Evolutionary conservation across 2,888 invertebrate genomes (phyloP), one percentile per base, ranked within the genome.

Genomic region (Dione juno): DNA sequence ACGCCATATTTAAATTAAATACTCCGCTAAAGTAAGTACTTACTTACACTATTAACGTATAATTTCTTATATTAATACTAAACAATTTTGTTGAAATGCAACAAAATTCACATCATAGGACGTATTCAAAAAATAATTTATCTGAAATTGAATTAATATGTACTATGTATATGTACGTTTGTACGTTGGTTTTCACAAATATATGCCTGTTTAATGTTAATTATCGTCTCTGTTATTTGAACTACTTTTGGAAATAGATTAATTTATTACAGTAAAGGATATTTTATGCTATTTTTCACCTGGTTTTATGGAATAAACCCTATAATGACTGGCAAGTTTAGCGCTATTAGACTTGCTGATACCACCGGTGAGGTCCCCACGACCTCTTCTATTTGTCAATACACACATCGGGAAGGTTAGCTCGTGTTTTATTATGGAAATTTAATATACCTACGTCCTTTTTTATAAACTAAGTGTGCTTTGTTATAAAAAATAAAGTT

Each of bases 321-420:
- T 73, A 75, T 48, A 66, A 67, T 77, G 90, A 90, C 89, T 80
- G 71, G 86, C 83, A 78, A 78, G 79, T 84, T 84, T 73, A 67
- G 74, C 73, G 81, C 74, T 81, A 88, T 88, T 90, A 82, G 87
- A 88, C 87, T 89, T 89, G 88, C 83, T 88, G 88, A 90, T 88
- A 84, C 75, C 84, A 88, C 86, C 84, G 88, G 90, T 88, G 90
- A 89, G 80, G 82, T 79, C 80, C 77, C 73, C 74, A 21, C 76
- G 79, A 82, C 81, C 84, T 84, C 81, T 83, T 87, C 84, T 88
- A 84, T 86, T 89, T 89, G 88, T 86, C 84, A 85, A 86, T 85
- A 86, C 81, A 82, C 80, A 76, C 77, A 76, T 79, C 78, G 67
- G 70, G 67, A 58, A 50, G 58, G 67, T 54, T 67, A 70, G 35